Evolutionary conservation across 2,888 invertebrate genomes (phyloP).

Genomic region (Tenodera sinensis): DNA sequence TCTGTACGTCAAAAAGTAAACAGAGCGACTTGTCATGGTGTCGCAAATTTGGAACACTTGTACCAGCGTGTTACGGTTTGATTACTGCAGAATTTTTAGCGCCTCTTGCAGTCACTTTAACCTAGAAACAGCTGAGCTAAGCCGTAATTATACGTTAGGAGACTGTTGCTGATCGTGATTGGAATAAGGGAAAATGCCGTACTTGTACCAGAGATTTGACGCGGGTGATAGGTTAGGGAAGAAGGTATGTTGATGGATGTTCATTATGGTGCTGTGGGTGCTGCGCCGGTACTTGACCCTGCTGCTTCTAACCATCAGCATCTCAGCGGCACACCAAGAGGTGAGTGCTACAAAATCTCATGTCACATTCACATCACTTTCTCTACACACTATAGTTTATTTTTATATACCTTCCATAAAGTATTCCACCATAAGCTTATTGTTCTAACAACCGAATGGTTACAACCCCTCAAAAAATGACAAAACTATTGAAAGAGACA

Average conservation of each 20-base stretch:
- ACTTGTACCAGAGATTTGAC: background rate
- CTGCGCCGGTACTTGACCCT: background rate
- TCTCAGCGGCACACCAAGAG: background rate
- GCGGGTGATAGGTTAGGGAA: background rate
- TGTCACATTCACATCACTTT: too few relatives aligned
- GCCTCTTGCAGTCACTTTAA: background rate
- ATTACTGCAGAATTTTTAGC: background rate
- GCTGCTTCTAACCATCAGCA: background rate
- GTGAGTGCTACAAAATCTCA: background rate
- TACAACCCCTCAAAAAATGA: too few relatives aligned
- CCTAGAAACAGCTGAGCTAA: background rate
- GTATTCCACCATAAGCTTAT: too few relatives aligned
- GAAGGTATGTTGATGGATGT: background rate
- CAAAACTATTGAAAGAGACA: too few relatives aligned
- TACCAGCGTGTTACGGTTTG: background rate
- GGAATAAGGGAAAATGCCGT: background rate
- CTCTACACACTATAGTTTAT: too few relatives aligned
- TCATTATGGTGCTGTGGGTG: background rate
- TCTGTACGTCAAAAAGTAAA: background rate
- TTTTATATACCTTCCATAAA: too few relatives aligned
- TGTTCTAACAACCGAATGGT: too few relatives aligned
- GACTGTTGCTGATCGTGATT: background rate
- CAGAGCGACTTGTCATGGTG: background rate
- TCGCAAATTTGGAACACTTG: background rate
- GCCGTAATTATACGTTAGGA: background rate